Conservation (phyloP, 2,797 vertebrate species). For the Sebastolobus alascanus region DNA sequence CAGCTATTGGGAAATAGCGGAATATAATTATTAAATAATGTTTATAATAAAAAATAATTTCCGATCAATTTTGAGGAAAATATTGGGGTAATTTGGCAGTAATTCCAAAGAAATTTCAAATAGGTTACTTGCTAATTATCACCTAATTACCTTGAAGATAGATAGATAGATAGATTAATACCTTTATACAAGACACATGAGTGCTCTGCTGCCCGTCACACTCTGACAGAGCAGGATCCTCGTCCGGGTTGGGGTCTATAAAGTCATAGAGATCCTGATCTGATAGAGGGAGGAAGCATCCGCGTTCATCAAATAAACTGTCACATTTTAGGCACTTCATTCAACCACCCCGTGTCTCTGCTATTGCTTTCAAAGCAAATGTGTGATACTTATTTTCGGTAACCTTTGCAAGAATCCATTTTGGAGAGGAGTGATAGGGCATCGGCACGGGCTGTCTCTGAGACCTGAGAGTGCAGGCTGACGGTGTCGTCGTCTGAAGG, state of each 20-base stretch:
- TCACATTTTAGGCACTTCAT: conserved; percentile 76
- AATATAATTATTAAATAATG: too few species aligned
- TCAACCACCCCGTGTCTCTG: conserved; percentile 68
- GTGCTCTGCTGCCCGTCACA: conserved; percentile 87
- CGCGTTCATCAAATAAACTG: conserved; percentile 72
- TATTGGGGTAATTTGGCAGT: too few species aligned
- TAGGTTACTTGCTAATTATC: too few species aligned
- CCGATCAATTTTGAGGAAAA: too few species aligned
- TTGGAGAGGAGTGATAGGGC: conserved; percentile 89
- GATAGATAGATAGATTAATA: conserved; percentile 63
- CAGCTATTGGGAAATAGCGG: too few species aligned
- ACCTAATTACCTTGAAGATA: too few species aligned
- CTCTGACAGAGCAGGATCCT: conserved; percentile 91
- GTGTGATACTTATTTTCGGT: conserved; percentile 75
- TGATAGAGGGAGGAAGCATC: conserved; percentile 83
- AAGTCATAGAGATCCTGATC: conserved; percentile 94
- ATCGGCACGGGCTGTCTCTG: conserved; percentile 93
- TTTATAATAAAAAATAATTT: too few species aligned
- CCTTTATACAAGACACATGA: conserved; percentile 93
- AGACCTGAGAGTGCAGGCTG: conserved; percentile 98
- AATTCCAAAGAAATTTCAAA: too few species aligned
- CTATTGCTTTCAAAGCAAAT: conserved; percentile 72
- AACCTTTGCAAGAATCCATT: conserved; percentile 88
- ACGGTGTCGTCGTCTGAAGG: conserved; percentile 98
- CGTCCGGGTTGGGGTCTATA: conserved; percentile 90